A percentile compares a stretch with the other conserved stretches of the same genome.
phyloP scores from a whole-genome alignment of 30 jellyfish, hydroid and myxozoan species.

The Rhopilema esculentum region DNA sequence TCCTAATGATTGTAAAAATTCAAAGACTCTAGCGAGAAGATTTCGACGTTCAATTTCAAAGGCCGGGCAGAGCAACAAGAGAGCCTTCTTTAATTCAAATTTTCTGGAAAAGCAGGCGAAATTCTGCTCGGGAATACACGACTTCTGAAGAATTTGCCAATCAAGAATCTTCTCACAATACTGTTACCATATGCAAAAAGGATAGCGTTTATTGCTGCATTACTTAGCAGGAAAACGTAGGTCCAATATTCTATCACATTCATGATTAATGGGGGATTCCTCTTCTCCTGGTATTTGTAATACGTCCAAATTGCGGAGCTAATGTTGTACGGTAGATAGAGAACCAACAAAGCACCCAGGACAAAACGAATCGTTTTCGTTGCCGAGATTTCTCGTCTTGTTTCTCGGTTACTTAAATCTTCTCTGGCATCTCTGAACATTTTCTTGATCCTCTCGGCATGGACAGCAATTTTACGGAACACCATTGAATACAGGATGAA shows the following conservation, averaged over 20 bases:
- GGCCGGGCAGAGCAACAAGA: no score
- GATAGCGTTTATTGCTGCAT: slow-evolving; percentile 58
- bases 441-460: slow-evolving; percentile 22
- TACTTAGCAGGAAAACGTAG: slow-evolving; percentile 5
- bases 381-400: slow-evolving; percentile 54
- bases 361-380: slow-evolving; percentile 49
- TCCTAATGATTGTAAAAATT: no score
- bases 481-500: slow-evolving; percentile 23
- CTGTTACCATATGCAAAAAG: slow-evolving; percentile 45
- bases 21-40: no score
- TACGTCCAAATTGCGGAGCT: slow-evolving; percentile 10
- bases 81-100: no score
- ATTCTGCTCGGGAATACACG: slow-evolving; percentile 2
- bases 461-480: slow-evolving; percentile 30
- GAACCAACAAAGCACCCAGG: slow-evolving; percentile 31
- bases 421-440: slow-evolving; percentile 4
- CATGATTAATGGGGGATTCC: neutral
- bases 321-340: slow-evolving; percentile 48
- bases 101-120: no score
- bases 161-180: slow-evolving; percentile 10
- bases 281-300: slow-evolving; percentile 8
- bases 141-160: neutral
- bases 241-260: slow-evolving; percentile 1
- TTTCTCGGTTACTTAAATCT: slow-evolving; percentile 16
- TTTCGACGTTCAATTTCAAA: no score